phyloP scores from a whole-genome alignment of 2,113 vertebrate genomes.

The Hemibagrus wyckioides region DNA sequence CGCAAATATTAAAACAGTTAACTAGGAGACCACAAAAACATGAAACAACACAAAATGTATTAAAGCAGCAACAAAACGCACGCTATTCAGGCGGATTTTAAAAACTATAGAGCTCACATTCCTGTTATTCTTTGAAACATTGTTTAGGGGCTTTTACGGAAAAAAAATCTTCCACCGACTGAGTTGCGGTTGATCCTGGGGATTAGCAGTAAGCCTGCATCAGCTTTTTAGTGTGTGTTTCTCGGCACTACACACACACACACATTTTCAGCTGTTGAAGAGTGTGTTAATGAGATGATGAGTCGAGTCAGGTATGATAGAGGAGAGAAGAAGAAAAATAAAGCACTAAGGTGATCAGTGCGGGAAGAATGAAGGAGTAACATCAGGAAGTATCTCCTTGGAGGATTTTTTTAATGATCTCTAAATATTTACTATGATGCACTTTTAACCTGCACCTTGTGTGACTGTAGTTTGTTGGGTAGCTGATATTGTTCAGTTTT shows the following conservation, averaged over 20 bases:
- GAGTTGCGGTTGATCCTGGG: constrained; percentile 18
- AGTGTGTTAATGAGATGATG: constrained; percentile 9
- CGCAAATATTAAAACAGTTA: not conserved
- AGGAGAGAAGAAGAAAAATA: too few species aligned
- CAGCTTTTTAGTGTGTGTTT: not conserved
- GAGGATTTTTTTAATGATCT: not conserved
- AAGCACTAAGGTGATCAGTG: not conserved
- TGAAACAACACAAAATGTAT: not conserved
- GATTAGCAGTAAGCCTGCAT: constrained; percentile 7
- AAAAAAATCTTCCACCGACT: not conserved
- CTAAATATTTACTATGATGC: not conserved
- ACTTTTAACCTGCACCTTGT: not conserved
- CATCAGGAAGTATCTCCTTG: not conserved
- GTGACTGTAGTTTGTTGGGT: not conserved
- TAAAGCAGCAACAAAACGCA: not conserved
- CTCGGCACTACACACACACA: not conserved
- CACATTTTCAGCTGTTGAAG: not conserved
- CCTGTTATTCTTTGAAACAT: not conserved
- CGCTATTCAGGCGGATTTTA: not conserved
- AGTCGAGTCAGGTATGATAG: not conserved
- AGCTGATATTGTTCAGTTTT: not conserved
- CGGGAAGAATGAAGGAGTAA: not conserved
- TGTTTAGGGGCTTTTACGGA: not conserved
- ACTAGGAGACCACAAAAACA: not conserved
- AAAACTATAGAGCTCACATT: not conserved